phyloP scores from a whole-genome alignment of 2,797 vertebrate genomes.

The Neosilurus hyrtlii region DNA sequence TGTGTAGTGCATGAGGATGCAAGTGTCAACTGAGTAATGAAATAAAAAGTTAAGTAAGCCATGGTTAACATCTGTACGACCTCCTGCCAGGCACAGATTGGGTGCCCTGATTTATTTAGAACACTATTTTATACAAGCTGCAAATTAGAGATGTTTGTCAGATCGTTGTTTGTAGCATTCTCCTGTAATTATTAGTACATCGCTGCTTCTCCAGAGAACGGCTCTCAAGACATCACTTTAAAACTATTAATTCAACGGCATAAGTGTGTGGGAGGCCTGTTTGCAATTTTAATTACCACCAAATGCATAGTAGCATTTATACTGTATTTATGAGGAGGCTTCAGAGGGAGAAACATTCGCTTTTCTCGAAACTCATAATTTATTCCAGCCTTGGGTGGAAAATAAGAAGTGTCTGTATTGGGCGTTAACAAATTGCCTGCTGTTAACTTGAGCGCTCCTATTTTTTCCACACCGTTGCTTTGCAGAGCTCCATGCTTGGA shows the following conservation, averaged over 20 bases:
- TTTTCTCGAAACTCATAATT: neutral
- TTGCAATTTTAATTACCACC: slow-evolving; percentile 18
- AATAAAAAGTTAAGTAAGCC: neutral
- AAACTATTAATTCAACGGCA: slow-evolving; percentile 4
- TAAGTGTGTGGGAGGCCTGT: neutral
- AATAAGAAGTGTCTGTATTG: slow-evolving; percentile 6
- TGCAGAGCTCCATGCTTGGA: neutral
- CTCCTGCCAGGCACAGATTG: neutral
- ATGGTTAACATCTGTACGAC: neutral
- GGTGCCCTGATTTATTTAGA: neutral
- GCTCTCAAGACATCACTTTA: neutral
- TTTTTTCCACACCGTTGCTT: neutral
- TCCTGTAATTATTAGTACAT: neutral
- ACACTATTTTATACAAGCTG: neutral
- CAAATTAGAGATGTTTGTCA: neutral
- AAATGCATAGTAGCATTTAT: neutral
- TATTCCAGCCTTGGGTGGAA: slow-evolving; percentile 25
- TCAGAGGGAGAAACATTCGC: slow-evolving; percentile 7
- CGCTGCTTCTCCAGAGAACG: neutral
- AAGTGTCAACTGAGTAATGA: neutral
- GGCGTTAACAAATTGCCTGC: slow-evolving; percentile 26
- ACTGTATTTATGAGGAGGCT: slow-evolving; percentile 15
- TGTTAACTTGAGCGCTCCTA: slow-evolving; percentile 16
- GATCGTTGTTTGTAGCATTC: neutral
- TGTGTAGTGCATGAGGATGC: neutral